Percentiles rank a stretch among this genome's conserved stretches.
Evolutionary conservation across 2,113 vertebrate genomes (phyloP).

Genomic region (Platycercus adscitus): DNA sequence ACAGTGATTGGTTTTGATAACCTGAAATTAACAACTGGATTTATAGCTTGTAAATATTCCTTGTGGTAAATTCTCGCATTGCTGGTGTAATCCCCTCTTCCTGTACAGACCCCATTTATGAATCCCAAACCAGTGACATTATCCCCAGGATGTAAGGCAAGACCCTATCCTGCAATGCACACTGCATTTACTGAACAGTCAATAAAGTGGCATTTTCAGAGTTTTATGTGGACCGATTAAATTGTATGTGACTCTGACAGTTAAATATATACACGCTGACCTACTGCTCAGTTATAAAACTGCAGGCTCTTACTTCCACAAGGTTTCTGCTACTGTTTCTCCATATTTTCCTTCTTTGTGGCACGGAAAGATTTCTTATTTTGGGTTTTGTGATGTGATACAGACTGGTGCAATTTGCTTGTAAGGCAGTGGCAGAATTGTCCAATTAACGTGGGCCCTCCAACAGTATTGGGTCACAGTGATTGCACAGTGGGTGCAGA

Average conservation of each 20-base stretch:
- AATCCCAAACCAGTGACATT: slow-evolving; percentile 56
- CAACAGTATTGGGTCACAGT: not conserved
- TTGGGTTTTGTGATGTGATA: not conserved
- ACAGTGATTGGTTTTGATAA: slow-evolving; percentile 71
- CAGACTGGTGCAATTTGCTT: not conserved
- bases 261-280: not conserved
- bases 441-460: not conserved
- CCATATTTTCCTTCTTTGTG: not conserved
- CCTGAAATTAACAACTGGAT: slow-evolving; percentile 75
- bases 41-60: slow-evolving; percentile 75
- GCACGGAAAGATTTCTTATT: not conserved
- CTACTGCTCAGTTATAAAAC: not conserved
- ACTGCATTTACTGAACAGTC: slow-evolving; percentile 29
- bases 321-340: not conserved
- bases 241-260: not conserved
- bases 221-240: not conserved
- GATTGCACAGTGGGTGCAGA: not conserved
- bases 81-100: slow-evolving; percentile 64
- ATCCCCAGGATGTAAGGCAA: slow-evolving; percentile 55
- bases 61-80: slow-evolving; percentile 66
- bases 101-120: slow-evolving; percentile 58
- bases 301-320: not conserved
- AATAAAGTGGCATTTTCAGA: slow-evolving; percentile 32
- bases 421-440: not conserved
- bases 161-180: not conserved